Evolutionary conservation across 2,797 vertebrate genomes (phyloP).

Genomic region (Sandelia bainsii): DNA sequence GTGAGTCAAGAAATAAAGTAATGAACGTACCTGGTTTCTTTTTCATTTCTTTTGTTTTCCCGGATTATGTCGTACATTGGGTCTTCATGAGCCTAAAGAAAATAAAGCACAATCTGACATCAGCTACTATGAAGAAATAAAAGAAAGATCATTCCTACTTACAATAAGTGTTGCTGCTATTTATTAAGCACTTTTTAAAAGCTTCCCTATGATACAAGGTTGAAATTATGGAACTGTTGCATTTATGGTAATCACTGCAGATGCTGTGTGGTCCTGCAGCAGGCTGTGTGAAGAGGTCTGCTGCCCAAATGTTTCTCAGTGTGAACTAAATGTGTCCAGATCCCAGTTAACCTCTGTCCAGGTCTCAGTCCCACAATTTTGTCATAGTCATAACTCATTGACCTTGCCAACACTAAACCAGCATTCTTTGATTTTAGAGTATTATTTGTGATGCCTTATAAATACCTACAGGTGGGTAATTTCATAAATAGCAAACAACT

Average conservation of each 20-base stretch:
- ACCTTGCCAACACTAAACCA: background rate
- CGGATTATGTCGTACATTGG: conserved; percentile 97
- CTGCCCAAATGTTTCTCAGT: conserved; percentile 42
- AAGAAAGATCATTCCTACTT: background rate
- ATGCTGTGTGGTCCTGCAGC: conserved; percentile 42
- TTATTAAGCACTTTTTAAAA: conserved; percentile 54
- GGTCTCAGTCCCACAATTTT: conserved; percentile 18
- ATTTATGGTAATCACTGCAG: conserved; percentile 77
- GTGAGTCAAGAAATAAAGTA: background rate
- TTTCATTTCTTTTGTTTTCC: conserved; percentile 95
- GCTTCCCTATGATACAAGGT: conserved; percentile 28
- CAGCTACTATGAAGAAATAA: background rate
- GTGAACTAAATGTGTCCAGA: conserved; percentile 18
- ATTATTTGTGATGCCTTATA: background rate
- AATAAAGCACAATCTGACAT: conserved; percentile 19
- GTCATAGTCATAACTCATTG: conserved; percentile 12
- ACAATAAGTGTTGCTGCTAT: background rate
- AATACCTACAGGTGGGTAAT: conserved; percentile 6
- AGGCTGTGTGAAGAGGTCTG: conserved; percentile 39
- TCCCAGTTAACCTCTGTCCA: conserved; percentile 4
- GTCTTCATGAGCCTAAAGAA: conserved; percentile 93
- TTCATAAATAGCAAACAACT: conserved; percentile 60
- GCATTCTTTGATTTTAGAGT: background rate
- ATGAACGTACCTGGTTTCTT: conserved; percentile 89
- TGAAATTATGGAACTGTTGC: conserved; percentile 65